Evolutionary conservation across 2,797 vertebrate genomes (phyloP).

Genomic region (Catharus ustulatus): DNA sequence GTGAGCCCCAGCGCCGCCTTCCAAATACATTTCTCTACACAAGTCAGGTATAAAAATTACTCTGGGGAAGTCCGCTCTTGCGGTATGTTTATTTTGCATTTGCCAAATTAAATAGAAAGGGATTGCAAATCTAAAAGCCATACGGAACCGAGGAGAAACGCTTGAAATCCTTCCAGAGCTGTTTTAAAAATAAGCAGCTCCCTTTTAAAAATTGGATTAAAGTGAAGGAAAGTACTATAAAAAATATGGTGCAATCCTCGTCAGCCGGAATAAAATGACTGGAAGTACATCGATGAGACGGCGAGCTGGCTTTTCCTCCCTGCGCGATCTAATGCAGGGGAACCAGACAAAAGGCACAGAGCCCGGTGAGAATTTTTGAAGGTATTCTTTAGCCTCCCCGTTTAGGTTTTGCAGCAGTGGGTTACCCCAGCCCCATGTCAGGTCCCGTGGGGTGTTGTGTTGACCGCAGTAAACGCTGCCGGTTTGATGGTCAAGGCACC

Average conservation of each 20-base stretch:
- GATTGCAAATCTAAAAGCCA: conserved; percentile 34
- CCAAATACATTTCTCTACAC: conserved; percentile 37
- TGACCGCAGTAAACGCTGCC: neutral
- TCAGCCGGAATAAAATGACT: neutral
- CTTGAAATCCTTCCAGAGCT: conserved; percentile 41
- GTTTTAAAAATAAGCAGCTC: conserved; percentile 31
- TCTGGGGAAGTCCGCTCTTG: conserved; percentile 36
- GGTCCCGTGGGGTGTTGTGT: neutral
- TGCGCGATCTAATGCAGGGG: neutral
- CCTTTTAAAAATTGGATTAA: neutral
- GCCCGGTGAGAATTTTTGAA: neutral
- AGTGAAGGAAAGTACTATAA: neutral
- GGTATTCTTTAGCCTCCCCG: neutral
- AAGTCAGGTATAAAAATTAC: conserved; percentile 53
- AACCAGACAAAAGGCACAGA: neutral
- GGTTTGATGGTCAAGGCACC: conserved; percentile 69
- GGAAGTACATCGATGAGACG: neutral
- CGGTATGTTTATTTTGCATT: conserved; percentile 59
- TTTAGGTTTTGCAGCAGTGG: neutral
- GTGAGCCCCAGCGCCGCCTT: neutral
- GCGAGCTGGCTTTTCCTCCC: neutral
- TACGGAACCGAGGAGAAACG: neutral
- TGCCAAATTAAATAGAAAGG: conserved; percentile 66
- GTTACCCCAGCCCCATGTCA: neutral
- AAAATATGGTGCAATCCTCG: neutral